Conservation (phyloP, 2,113 vertebrate genomes). For the Calonectris borealis region DNA sequence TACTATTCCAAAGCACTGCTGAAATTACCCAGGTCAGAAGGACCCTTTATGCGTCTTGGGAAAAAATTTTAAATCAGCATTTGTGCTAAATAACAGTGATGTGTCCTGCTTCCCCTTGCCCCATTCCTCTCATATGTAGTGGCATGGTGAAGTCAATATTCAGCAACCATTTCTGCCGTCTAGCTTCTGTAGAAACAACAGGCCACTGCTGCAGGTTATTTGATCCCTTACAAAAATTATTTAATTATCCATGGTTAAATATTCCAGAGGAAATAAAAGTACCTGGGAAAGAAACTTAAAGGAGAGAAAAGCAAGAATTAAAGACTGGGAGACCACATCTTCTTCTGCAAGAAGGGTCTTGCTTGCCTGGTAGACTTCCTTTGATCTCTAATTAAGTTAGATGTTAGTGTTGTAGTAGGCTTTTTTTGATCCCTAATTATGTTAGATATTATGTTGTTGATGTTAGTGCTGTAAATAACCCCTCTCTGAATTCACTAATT, state of each 20-base stretch:
- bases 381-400: conserved; percentile 49
- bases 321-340: not conserved
- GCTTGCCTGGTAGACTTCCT: conserved; percentile 15
- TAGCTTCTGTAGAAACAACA: not conserved
- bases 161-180: not conserved
- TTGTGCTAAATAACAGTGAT: not conserved
- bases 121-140: not conserved
- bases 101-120: not conserved
- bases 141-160: not conserved
- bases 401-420: not conserved
- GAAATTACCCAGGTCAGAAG: not conserved
- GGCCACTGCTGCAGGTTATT: not conserved
- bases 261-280: conserved; percentile 31
- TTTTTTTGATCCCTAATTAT: not conserved
- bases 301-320: conserved; percentile 3
- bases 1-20: not conserved
- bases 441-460: conserved; percentile 23
- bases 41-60: not conserved
- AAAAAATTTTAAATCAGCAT: not conserved
- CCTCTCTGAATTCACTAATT: conserved; percentile 40
- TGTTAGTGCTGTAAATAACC: conserved; percentile 32
- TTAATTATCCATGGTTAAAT: conserved; percentile 1
- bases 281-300: not conserved
- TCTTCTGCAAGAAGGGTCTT: conserved; percentile 40
- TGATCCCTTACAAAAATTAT: not conserved